Evolutionary conservation across 2,888 invertebrate genomes (phyloP).

Genomic region (Clepsis dumicolana): DNA sequence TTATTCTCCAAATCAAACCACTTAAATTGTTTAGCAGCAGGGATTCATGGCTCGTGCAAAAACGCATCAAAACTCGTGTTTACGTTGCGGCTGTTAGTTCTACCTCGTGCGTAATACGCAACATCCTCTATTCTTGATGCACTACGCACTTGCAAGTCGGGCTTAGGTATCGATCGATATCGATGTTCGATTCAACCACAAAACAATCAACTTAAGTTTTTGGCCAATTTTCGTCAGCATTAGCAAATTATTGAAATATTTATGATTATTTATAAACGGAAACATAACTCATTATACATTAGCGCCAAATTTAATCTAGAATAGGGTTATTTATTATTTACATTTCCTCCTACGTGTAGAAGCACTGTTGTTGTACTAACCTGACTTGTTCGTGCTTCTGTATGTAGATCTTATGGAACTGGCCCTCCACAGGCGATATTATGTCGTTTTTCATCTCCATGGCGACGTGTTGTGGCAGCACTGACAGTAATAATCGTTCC

Average conservation of each 20-base stretch:
- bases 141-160: constrained; percentile 3
- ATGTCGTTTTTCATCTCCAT: constrained; percentile 98
- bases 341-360: constrained; percentile 18
- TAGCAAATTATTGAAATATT: neutral
- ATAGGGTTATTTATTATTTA: constrained; percentile 22
- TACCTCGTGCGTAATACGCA: constrained; percentile 37
- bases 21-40: constrained; percentile 27
- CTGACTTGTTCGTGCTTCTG: constrained; percentile 97
- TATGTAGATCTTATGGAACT: constrained; percentile 97
- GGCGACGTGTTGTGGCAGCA: constrained; percentile 95
- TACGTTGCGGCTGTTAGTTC: constrained; percentile 39
- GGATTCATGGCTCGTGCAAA: constrained; percentile 32
- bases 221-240: neutral
- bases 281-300: neutral
- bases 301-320: neutral
- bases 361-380: constrained; percentile 82
- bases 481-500: constrained; percentile 94
- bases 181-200: neutral
- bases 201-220: neutral
- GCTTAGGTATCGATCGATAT: no score
- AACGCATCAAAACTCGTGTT: constrained; percentile 32
- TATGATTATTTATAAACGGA: neutral
- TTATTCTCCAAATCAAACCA: constrained; percentile 15
- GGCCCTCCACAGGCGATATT: constrained; percentile 95
- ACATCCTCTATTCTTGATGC: constrained; percentile 38